Evolutionary conservation across 2,113 vertebrate species (phyloP).

Genomic region (Percina caprodes): DNA sequence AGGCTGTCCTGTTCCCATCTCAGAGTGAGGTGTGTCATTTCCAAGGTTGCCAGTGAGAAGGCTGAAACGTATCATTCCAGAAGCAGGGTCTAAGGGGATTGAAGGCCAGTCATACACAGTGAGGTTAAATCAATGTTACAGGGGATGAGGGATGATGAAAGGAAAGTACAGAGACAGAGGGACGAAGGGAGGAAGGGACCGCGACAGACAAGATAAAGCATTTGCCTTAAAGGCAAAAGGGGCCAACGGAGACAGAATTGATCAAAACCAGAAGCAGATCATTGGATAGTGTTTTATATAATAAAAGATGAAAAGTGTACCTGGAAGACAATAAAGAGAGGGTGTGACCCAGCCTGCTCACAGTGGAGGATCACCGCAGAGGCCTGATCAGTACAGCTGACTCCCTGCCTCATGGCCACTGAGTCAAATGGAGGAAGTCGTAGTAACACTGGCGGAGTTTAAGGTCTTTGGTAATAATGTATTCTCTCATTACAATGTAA

Average conservation of each 20-base stretch:
- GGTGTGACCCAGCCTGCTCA: not conserved
- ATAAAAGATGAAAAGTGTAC: slow-evolving; percentile 54
- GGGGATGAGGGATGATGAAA: slow-evolving; percentile 62
- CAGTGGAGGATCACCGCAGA: slow-evolving; percentile 19
- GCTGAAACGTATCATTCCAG: slow-evolving; percentile 23
- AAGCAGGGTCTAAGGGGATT: slow-evolving; percentile 29
- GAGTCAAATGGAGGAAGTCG: not conserved
- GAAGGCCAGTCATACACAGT: slow-evolving; percentile 47
- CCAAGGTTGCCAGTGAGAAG: not conserved
- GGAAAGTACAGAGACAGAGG: slow-evolving; percentile 34
- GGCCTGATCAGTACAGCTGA: slow-evolving; percentile 7
- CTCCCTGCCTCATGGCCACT: not conserved
- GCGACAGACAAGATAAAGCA: slow-evolving; percentile 42
- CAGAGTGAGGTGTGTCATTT: slow-evolving; percentile 16
- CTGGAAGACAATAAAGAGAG: slow-evolving; percentile 16
- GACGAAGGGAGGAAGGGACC: slow-evolving; percentile 41
- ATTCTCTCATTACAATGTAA: not conserved
- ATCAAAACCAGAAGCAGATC: slow-evolving; percentile 63
- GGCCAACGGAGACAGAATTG: slow-evolving; percentile 33
- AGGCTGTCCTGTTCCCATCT: slow-evolving; percentile 74
- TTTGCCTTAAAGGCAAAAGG: slow-evolving; percentile 57
- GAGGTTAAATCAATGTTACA: slow-evolving; percentile 69
- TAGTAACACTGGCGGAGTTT: not conserved
- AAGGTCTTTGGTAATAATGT: not conserved
- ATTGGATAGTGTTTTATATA: slow-evolving; percentile 51